Evolutionary conservation across 1,140 invertebrate genomes (phyloP), one percentile per base, ranked within the genome.

Genomic region (Thrips palmi): DNA sequence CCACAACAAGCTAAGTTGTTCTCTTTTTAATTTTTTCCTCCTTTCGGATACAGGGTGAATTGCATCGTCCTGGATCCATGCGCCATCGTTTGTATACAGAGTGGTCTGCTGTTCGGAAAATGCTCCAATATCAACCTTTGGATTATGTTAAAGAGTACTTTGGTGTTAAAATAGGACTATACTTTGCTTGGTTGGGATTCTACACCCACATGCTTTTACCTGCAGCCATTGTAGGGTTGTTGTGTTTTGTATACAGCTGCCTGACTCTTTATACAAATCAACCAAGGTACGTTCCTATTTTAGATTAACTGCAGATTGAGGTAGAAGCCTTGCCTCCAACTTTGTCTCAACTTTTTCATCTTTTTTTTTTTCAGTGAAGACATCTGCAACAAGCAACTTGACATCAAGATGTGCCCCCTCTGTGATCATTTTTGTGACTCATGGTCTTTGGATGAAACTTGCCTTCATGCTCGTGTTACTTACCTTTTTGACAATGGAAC

Each of bases 171-270:
- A 86, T 91, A 45, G 63, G 74, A 22, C 58, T 92, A 24, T 97
- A 97, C 57, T 97, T 97, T 56, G 88, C 89, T 4, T 97, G 92
- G 92, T 60, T 97, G 14, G 92, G 91, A 23, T 97, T 85, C 58
- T 97, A 97, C 52, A 97, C 92, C 0, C 74, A 80, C 31, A 86
- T 92, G 75, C 56, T 97, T 38, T 70, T 89, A n/a, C 71, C 81
- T 3, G 80, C 88, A 2, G 78, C 86, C 2, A 52, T 89, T 34
- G 71, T 88, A 10, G 87, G 87, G 2, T 49, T 88, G 1, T 55
- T 77, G 3, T 86, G 81, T 48, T 84, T 91, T 52, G 56, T 81
- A 25, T 85, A 86, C 53, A 84, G 85, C 11, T 66, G 74, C 29
- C 53, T 69, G 11, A 87, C 82, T 1, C 58, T 91, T 0, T 64